phyloP scores from a whole-genome alignment of 1,140 invertebrate genomes.

The Carposina sasakii region DNA sequence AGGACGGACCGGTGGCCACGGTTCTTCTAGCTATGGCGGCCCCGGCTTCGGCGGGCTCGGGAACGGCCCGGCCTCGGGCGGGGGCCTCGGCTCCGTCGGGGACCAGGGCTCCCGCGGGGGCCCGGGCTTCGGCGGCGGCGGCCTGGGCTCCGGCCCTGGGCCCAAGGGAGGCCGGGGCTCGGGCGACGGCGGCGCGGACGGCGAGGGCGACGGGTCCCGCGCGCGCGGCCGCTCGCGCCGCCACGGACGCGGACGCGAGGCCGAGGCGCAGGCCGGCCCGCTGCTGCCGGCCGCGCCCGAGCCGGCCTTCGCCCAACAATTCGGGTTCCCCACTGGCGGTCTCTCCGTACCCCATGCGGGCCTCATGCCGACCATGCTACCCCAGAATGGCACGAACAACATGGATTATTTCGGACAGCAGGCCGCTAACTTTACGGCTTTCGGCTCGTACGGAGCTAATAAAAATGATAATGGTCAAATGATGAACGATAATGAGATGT shows the following conservation, averaged over 20 bases:
- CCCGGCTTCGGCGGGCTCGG: slow-evolving; percentile 25
- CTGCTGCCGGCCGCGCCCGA: slow-evolving; percentile 18
- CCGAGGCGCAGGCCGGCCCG: slow-evolving; percentile 29
- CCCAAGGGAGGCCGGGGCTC: slow-evolving; percentile 25
- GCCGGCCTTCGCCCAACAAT: slow-evolving; percentile 34
- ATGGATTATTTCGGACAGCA: slow-evolving; percentile 34
- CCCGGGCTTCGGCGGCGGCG: slow-evolving; percentile 30
- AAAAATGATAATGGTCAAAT: slow-evolving; percentile 36
- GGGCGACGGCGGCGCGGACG: slow-evolving; percentile 27
- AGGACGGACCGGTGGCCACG: slow-evolving; percentile 45
- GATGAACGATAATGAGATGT: slow-evolving; percentile 27
- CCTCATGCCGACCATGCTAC: slow-evolving; percentile 59
- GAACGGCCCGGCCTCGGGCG: slow-evolving; percentile 20
- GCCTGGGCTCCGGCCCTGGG: slow-evolving; percentile 17
- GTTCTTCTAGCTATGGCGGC: slow-evolving; percentile 34
- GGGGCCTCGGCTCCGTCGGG: slow-evolving; percentile 16
- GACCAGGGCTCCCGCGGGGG: slow-evolving; percentile 23
- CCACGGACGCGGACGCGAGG: slow-evolving; percentile 29
- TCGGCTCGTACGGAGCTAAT: slow-evolving; percentile 56
- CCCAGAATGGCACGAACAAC: slow-evolving; percentile 38
- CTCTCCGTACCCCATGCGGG: slow-evolving; percentile 57
- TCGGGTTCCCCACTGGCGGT: slow-evolving; percentile 55
- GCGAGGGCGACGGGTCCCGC: slow-evolving; percentile 5
- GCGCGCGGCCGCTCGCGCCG: slow-evolving; percentile 25
- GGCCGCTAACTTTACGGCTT: slow-evolving; percentile 59